Base-by-base conservation (phyloP, 2,797 vertebrate species). In the Hemitrygon akajei region DNA sequence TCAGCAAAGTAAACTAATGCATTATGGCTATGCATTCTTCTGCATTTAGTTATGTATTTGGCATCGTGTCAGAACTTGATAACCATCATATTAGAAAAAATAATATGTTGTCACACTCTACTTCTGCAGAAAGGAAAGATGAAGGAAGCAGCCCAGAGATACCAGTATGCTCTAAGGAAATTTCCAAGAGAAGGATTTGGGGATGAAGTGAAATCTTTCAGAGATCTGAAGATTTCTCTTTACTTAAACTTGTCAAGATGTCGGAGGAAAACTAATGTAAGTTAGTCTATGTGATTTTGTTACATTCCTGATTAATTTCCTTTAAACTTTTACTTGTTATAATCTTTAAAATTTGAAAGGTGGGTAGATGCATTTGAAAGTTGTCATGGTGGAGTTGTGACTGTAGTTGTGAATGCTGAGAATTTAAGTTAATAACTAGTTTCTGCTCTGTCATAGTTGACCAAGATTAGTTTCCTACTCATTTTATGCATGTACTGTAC, bases 141-240 rank as follows among this genome's bases (percentile, higher is more conserved):
- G 99, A 99, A 99, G 95, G 99, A 99, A 93, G 99, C 99, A 0
- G 98, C 99, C 0, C 99, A 99, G 97, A 97, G 99, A 95, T 99
- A 99, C 95, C 99, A 99, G 96, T 99, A 99, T 2, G 99, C 99
- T 94, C 94, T 99, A 94, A 97, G 98, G 96, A 99, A 99, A 97
- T 99, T 99, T 96, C 99, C 99, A 0, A 96, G 98, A 94, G 99
- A 99, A 95, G 98, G 98, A n/a, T 98, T 98, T n/a, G 98, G 98
- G 69, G 99, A 99, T 94, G 99, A 99, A 95, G 98, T 98, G 96
- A 98, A 98, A 96, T 97, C 98, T 0, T 99, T 99, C 95, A 98
- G 98, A 94, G 99, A 99, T 95, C 97, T 99, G 34, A 96, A 98
- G 94, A 98, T 99, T 89, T 99, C 99, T 0, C 96, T 99, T 27